phyloP scores from a whole-genome alignment of 2,113 vertebrate genomes.

The Gymnarchus niloticus region DNA sequence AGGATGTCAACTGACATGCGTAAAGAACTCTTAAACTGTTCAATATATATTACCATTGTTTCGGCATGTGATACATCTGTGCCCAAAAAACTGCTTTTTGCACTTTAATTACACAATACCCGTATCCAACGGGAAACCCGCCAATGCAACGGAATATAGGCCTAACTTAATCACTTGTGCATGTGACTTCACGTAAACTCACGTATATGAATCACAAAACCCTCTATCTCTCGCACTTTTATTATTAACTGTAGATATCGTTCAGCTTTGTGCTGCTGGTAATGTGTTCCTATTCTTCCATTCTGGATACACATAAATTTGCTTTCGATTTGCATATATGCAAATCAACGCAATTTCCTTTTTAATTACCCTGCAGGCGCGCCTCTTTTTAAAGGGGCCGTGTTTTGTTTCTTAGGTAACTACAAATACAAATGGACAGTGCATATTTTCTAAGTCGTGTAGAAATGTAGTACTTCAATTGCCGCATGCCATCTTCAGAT shows the following conservation, averaged over 20 bases:
- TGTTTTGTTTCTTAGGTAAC: conserved; percentile 15
- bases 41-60: background rate
- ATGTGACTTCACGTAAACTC: background rate
- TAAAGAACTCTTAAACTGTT: background rate
- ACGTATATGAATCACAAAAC: background rate
- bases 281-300: conserved; percentile 39
- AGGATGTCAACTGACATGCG: background rate
- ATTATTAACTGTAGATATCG: conserved; percentile 1
- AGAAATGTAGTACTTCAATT: conserved; percentile 3
- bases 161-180: background rate
- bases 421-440: background rate
- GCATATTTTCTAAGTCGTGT: background rate
- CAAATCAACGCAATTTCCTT: conserved; percentile 84
- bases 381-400: conserved; percentile 40
- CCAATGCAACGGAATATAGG: background rate
- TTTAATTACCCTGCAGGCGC: conserved; percentile 61
- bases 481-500: background rate
- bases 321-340: conserved; percentile 85
- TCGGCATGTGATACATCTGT: conserved; percentile 7
- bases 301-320: conserved; percentile 70
- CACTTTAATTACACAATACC: background rate
- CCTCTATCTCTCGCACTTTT: background rate
- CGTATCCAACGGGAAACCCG: background rate
- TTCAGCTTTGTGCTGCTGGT: conserved; percentile 29
- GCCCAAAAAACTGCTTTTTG: background rate